Evolutionary conservation across 2,797 vertebrate species (phyloP).

Genomic region (Cryptoprocta ferox): DNA sequence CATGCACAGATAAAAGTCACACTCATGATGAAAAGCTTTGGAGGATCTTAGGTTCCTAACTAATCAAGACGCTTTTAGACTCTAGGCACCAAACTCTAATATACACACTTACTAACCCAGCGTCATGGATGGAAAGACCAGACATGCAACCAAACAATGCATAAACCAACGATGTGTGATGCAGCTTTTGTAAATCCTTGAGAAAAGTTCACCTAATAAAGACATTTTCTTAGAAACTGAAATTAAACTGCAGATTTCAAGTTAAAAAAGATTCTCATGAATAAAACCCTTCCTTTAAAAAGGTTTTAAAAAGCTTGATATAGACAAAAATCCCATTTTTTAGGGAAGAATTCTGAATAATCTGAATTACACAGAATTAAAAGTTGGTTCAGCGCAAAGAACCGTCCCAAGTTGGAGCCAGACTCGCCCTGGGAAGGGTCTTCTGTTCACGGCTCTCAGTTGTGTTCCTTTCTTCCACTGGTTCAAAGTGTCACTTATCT

Average conservation of each 20-base stretch:
- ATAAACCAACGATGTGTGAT: neutral
- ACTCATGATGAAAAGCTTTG: neutral
- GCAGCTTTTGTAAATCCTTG: neutral
- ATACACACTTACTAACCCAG: neutral
- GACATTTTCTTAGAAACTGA: slow-evolving; percentile 27
- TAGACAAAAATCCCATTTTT: neutral
- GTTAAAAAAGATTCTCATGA: neutral
- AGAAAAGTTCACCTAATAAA: neutral
- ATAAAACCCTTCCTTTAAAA: slow-evolving; percentile 33
- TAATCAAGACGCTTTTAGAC: neutral
- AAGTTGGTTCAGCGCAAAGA: neutral
- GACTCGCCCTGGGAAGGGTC: neutral
- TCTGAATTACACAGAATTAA: slow-evolving; percentile 40
- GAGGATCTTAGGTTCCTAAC: neutral
- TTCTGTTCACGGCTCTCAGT: neutral
- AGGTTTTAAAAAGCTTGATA: neutral
- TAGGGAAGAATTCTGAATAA: neutral
- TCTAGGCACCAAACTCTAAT: neutral
- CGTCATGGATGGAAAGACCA: neutral
- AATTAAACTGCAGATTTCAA: neutral
- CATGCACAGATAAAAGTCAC: neutral
- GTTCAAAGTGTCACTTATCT: neutral
- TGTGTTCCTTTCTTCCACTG: neutral
- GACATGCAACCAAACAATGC: neutral
- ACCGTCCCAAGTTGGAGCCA: neutral